Percentiles rank a stretch among this genome's conserved stretches.
These are phyloP conservation scores for Epinotia brunnichana DNA, from an alignment of 2,888 invertebrate species.

Conservation along the genomic window DNA sequence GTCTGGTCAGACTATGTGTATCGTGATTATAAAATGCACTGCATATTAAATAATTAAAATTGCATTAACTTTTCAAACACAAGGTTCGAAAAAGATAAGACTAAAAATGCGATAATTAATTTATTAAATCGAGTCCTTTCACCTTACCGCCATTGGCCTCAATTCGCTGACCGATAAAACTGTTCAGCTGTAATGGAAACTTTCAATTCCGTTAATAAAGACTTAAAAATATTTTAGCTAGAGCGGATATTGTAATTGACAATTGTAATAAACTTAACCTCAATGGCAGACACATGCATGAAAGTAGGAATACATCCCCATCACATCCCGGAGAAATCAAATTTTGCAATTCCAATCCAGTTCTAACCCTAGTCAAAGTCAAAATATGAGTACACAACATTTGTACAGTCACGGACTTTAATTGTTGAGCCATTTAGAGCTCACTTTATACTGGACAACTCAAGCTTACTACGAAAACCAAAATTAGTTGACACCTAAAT, in stretches of 20 bases:
- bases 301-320: too few relatives aligned
- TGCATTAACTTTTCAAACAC: conserved; percentile 26
- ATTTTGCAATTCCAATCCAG: too few relatives aligned
- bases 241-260: neutral
- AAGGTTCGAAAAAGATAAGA: conserved; percentile 25
- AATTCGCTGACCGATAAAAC: conserved; percentile 45
- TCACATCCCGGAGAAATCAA: too few relatives aligned
- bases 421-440: too few relatives aligned
- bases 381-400: too few relatives aligned
- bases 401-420: too few relatives aligned
- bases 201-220: conserved; percentile 28
- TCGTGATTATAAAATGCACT: neutral
- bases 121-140: conserved; percentile 45
- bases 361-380: too few relatives aligned
- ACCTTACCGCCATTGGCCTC: conserved; percentile 51
- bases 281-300: neutral
- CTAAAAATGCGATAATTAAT: conserved; percentile 18
- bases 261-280: neutral
- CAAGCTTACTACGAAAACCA: too few relatives aligned
- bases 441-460: too few relatives aligned
- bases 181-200: conserved; percentile 20
- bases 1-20: too few relatives aligned
- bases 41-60: conserved; percentile 24
- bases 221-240: neutral
- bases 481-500: too few relatives aligned